Conservation (phyloP, 2,113 vertebrate species). For the Callospermophilus lateralis region DNA sequence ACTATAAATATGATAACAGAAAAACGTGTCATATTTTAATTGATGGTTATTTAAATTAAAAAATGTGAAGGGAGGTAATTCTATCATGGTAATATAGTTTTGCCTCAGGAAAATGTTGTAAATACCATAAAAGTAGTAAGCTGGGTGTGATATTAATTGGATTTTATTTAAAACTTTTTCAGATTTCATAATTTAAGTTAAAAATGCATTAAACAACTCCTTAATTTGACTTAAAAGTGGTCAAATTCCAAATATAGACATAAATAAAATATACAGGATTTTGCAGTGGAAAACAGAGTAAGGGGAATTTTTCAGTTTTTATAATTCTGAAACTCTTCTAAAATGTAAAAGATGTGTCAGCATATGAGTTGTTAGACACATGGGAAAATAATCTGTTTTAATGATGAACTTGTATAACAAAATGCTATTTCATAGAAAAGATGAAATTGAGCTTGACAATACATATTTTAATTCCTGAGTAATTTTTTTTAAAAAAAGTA, state of each 20-base stretch:
- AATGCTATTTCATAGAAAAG: not conserved
- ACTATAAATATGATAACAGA: slow-evolving; percentile 84
- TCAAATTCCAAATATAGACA: not conserved
- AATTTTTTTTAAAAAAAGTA: slow-evolving; percentile 39
- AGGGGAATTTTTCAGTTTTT: not conserved
- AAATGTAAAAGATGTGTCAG: slow-evolving; percentile 2
- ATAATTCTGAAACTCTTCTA: slow-evolving; percentile 24
- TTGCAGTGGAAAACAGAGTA: not conserved
- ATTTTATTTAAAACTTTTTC: slow-evolving; percentile 40
- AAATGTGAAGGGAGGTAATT: slow-evolving; percentile 50
- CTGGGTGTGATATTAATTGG: slow-evolving; percentile 13
- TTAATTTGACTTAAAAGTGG: not conserved
- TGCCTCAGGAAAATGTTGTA: slow-evolving; percentile 69
- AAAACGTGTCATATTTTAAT: slow-evolving; percentile 82
- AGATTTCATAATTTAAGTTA: slow-evolving; percentile 40
- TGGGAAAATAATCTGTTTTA: not conserved
- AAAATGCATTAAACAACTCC: not conserved
- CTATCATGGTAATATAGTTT: slow-evolving; percentile 58
- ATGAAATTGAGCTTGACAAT: not conserved
- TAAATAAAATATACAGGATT: not conserved
- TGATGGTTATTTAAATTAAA: slow-evolving; percentile 81
- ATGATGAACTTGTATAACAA: not conserved
- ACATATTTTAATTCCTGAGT: not conserved
- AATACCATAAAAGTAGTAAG: slow-evolving; percentile 57
- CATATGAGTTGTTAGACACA: not conserved